Percentiles rank a stretch among this genome's conserved stretches.
Conservation (phyloP, 2,888 invertebrate species). For the Gerris lacustris region DNA sequence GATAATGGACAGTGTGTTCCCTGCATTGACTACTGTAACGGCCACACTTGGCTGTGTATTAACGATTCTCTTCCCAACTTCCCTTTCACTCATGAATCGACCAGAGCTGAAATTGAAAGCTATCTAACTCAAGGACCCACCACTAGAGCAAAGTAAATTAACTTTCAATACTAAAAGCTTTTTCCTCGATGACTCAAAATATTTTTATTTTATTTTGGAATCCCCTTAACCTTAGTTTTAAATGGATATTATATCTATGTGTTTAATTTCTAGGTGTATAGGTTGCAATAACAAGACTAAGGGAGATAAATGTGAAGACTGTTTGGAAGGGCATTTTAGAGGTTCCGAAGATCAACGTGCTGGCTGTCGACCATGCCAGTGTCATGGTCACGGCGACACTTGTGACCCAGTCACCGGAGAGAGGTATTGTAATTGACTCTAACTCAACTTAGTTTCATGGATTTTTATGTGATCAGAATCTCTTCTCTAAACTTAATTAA, state of each 20-base stretch:
- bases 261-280: conserved; percentile 44
- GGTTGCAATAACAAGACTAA: conserved; percentile 71
- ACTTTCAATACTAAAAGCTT: neutral
- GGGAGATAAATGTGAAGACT: conserved; percentile 70
- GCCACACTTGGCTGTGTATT: conserved; percentile 60
- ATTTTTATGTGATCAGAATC: too few species aligned
- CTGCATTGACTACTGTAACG: conserved; percentile 78
- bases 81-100: conserved; percentile 38
- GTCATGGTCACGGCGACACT: conserved; percentile 84
- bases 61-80: conserved; percentile 38
- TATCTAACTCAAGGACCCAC: conserved; percentile 54
- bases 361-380: conserved; percentile 72
- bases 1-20: conserved; percentile 74
- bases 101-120: conserved; percentile 46
- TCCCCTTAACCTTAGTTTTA: neutral
- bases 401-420: conserved; percentile 77
- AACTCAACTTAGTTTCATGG: too few species aligned
- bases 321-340: conserved; percentile 50
- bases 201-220: neutral
- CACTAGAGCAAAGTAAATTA: conserved; percentile 49
- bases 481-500: neutral
- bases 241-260: neutral
- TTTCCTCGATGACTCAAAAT: too few species aligned
- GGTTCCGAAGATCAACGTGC: conserved; percentile 51
- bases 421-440: conserved; percentile 10